phyloP scores from a whole-genome alignment of 2,797 vertebrate species.

The Phrynocephalus guinanensis region DNA sequence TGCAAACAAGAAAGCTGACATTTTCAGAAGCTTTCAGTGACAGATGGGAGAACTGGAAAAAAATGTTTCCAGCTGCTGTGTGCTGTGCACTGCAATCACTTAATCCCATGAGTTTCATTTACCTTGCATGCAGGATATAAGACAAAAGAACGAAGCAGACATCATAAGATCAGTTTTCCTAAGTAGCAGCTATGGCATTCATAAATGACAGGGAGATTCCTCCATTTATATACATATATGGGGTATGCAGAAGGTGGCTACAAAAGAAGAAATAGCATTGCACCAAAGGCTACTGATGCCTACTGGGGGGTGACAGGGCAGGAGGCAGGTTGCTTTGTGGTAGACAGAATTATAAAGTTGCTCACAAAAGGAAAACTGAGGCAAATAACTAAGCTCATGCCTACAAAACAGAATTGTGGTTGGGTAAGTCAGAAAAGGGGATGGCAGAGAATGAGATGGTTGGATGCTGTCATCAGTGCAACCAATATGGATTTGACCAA shows the following conservation, averaged over 20 bases:
- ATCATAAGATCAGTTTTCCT: neutral
- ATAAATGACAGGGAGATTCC: neutral
- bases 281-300: neutral
- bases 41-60: constrained; percentile 9
- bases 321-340: neutral
- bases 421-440: too few relatives aligned
- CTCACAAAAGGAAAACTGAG: neutral
- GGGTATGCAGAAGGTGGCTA: neutral
- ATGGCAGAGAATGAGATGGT: neutral
- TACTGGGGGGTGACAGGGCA: neutral
- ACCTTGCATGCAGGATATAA: constrained; percentile 14
- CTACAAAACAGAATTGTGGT: neutral
- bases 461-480: too few relatives aligned
- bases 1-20: constrained; percentile 37
- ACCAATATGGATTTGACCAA: too few relatives aligned
- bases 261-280: neutral
- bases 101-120: constrained; percentile 32
- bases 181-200: neutral
- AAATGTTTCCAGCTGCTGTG: constrained; percentile 4
- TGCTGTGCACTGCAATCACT: constrained; percentile 12
- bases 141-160: constrained; percentile 3
- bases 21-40: constrained; percentile 18
- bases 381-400: neutral
- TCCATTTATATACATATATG: neutral
- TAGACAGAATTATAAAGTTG: neutral